Evolutionary conservation across 1,140 invertebrate genomes (phyloP), one percentile per base, ranked within the genome.

Genomic region (Apis dorsata): DNA sequence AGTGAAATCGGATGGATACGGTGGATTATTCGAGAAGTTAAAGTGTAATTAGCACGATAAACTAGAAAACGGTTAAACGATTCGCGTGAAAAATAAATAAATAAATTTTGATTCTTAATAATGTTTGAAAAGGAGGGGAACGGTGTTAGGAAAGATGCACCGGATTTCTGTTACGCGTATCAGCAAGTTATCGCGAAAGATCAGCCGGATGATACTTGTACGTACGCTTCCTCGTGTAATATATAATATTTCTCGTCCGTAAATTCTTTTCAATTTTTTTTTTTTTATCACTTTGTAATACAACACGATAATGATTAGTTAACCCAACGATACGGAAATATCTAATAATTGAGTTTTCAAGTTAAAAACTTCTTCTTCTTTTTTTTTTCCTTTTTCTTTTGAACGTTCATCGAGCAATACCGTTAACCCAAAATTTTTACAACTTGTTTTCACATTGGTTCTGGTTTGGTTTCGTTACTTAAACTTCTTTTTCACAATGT

Each of bases 121-220:
- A 68, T 76, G 73, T 60, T 69, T 3, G 34, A 12, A 17, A 77
- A 77, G 49, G 10, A 51, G 53, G 74, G 53, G 24, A 60, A 28
- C 55, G 24, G 13, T 44, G 71, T 57, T 9, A 0, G 53, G 53
- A 55, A 77, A 77, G 57, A 70, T 59, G n/a, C 74, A 77, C 24
- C 65, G 74, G 65, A 82, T 77, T 70, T 74, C 65, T 69, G 80
- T 82, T 82, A 63, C 71, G 34, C 34, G 19, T 74, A 77, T 10
- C 68, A 66, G 66, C 59, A 34, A 68, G 79, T 79, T 79, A 71
- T 83, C 81, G 59, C 28, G 68, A 24, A 63, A 76, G 76, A 83
- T 83, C 81, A 78, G 53, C 75, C 75, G 76, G 68, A 83, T 66
- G 76, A 55, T 55, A 59, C n/a, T n/a, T n/a, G 81, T 78, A 83